A percentile compares a stretch with the other conserved stretches of the same genome.
phyloP scores from a whole-genome alignment of 1,140 invertebrate species.

The Rhagoletis pomonella region DNA sequence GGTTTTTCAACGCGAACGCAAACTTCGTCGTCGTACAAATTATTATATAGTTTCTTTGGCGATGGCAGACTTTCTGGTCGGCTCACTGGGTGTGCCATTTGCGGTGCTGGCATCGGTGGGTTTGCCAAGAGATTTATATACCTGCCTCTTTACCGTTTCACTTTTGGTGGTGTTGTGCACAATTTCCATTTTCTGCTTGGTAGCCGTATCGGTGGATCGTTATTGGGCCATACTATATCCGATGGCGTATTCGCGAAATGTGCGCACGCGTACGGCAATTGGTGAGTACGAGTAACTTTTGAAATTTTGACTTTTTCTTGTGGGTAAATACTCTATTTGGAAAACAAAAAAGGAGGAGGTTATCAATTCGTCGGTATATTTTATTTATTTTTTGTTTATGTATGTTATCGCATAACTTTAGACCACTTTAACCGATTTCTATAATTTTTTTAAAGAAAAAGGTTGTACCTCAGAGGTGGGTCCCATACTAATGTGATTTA shows the following conservation, averaged over 20 bases:
- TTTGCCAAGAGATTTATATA: conserved; percentile 84
- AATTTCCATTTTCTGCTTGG: conserved; percentile 92
- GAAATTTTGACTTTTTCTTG: no score
- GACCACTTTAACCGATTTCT: no score
- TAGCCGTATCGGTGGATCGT: conserved; percentile 92
- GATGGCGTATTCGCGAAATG: conserved; percentile 91
- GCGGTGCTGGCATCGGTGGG: conserved; percentile 85
- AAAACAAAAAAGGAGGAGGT: no score
- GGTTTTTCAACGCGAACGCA: conserved; percentile 85
- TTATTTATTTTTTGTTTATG: no score
- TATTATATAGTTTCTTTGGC: conserved; percentile 94
- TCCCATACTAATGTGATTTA: no score
- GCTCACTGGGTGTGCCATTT: conserved; percentile 87
- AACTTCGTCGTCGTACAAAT: conserved; percentile 87
- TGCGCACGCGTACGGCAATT: conserved; percentile 87
- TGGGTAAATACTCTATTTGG: no score
- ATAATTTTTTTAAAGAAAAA: no score
- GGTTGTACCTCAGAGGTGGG: no score
- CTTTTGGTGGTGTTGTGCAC: conserved; percentile 91
- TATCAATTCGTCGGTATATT: no score
- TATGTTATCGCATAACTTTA: no score
- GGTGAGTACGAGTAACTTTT: conserved; percentile 77
- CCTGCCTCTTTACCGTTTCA: conserved; percentile 91
- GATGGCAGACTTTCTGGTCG: conserved; percentile 88
- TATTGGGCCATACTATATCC: conserved; percentile 95